Evolutionary conservation across 1,140 invertebrate genomes (phyloP), one percentile per base, ranked within the genome.

Genomic region (Steinernema feltiae): DNA sequence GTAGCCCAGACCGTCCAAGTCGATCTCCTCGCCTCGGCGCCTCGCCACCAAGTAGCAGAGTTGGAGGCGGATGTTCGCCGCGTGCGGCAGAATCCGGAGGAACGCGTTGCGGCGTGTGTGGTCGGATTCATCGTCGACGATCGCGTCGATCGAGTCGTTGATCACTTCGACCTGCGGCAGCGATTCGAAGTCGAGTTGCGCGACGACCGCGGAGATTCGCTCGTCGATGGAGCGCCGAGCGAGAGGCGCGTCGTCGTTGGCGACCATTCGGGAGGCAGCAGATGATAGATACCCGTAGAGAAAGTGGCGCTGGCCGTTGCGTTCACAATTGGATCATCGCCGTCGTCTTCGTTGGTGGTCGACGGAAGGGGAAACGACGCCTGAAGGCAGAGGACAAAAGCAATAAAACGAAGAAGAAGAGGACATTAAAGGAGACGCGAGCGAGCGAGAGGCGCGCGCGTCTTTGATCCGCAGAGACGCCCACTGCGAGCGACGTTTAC

Each of bases 371-470:
- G 30, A 76, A 72, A 31, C 53, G n/a, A n/a, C n/a, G 70, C 27
- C 46, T 72, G 1, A 30, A 71, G 35, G 48, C n/a, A n/a, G n/a
- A 72, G n/a, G 77, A 78, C 17, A 74, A 78, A 70, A 63, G 53
- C 53, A 63, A 27, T 63, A 63, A 63, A 63, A 63, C 12, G 53
- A 27, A 63, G 12, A 46, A n/a, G n/a, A n/a, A n/a, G n/a, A n/a
- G n/a, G n/a, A n/a, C 53, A 63, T 63, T 63, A 41, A 41, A 41
- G 35, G 18, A 41, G 35, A 7, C 7, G 7, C 18, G 7, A 7
- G 35, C 35, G 35, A 41, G 7, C 7, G n/a, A n/a, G 41, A n/a
- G 41, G 41, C 41, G 41, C 41, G 53, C 53, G 53, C 7, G 53
- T 27, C 15, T 63, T 27, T 63, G 7, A n/a, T n/a, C n/a, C n/a